Conservation (phyloP, 2,113 vertebrate species). For the Pardalotus punctatus region DNA sequence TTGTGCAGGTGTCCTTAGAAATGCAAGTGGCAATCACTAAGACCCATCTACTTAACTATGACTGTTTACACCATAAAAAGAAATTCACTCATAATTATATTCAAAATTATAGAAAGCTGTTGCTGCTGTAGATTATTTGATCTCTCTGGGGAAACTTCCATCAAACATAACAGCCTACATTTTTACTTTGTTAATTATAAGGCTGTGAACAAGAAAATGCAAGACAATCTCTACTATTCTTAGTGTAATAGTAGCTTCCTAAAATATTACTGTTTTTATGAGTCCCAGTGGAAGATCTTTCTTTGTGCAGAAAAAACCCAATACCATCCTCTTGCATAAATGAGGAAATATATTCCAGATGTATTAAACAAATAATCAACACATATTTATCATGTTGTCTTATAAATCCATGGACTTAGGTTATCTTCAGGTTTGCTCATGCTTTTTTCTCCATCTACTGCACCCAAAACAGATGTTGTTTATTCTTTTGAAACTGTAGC, state of each 20-base stretch:
- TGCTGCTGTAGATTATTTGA: conserved; percentile 40
- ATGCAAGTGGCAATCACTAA: not conserved
- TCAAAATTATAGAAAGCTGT: conserved; percentile 34
- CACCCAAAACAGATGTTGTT: not conserved
- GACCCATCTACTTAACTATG: not conserved
- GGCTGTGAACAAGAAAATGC: conserved; percentile 54
- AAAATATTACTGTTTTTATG: conserved; percentile 51
- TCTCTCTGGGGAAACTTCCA: conserved; percentile 45
- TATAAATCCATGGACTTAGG: not conserved
- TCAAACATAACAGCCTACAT: conserved; percentile 39
- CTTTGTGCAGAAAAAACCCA: not conserved
- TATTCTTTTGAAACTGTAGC: not conserved
- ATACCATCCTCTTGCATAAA: not conserved
- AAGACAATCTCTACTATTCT: conserved; percentile 46
- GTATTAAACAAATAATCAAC: conserved; percentile 12
- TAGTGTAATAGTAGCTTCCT: conserved; percentile 32
- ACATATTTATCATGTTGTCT: not conserved
- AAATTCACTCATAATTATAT: conserved; percentile 36
- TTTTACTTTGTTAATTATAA: conserved; percentile 65
- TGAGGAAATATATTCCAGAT: not conserved
- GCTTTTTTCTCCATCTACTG: not conserved
- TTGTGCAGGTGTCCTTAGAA: not conserved
- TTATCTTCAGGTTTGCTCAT: not conserved
- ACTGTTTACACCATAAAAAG: not conserved
- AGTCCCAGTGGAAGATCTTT: conserved; percentile 9